Conservation (phyloP, 2,113 vertebrate species). For the Cyphomyrus plagiostoma region DNA sequence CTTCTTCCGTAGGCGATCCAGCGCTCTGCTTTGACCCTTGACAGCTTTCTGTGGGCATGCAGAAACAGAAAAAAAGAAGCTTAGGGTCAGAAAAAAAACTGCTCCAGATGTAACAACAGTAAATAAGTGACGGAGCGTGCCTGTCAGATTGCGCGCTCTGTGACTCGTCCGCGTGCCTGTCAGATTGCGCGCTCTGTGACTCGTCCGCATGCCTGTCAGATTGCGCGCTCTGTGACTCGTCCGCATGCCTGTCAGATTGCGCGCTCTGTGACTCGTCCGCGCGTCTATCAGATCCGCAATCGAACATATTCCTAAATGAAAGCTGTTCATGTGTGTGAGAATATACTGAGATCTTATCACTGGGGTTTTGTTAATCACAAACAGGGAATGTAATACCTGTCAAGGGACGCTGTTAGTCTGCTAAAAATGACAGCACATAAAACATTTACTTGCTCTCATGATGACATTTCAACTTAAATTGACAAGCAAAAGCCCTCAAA, state of each 20-base stretch:
- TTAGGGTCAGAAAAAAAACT: not conserved
- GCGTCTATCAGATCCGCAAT: too few relatives aligned
- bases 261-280: too few relatives aligned
- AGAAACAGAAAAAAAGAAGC: not conserved
- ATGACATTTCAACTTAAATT: not conserved
- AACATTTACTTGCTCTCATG: not conserved
- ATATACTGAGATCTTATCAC: not conserved
- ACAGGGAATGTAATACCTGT: not conserved
- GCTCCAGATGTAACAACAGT: not conserved
- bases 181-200: too few relatives aligned
- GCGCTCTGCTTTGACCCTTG: constrained; percentile 83
- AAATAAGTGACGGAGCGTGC: not conserved
- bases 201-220: not conserved
- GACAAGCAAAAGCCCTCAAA: not conserved
- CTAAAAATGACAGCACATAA: not conserved
- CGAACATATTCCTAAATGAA: not conserved
- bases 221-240: not conserved
- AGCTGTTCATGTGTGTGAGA: not conserved
- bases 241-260: too few relatives aligned
- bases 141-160: not conserved
- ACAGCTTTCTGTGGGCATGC: constrained; percentile 72
- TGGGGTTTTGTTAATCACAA: not conserved
- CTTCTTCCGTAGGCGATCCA: constrained; percentile 95
- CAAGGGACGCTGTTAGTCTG: not conserved
- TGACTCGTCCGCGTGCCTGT: too few relatives aligned